Evolutionary conservation across 2,113 vertebrate genomes (phyloP).

Genomic region (Meles meles): DNA sequence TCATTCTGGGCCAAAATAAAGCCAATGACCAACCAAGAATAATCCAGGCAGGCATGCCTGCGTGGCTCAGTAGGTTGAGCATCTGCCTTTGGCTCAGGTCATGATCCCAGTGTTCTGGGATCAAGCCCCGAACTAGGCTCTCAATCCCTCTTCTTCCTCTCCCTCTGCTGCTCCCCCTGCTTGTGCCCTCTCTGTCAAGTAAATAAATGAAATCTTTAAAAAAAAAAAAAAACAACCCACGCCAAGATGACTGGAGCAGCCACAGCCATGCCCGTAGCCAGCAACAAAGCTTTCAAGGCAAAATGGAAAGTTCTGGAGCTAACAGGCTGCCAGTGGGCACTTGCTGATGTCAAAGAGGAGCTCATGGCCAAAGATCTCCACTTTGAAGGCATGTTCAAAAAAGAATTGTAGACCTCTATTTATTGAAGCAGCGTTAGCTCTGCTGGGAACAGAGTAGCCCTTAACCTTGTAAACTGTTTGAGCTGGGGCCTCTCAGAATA

Average conservation of each 20-base stretch:
- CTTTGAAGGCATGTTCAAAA: constrained; percentile 91
- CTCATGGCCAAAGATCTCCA: constrained; percentile 92
- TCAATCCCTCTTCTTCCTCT: neutral
- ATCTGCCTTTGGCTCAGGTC: neutral
- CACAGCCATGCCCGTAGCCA: constrained; percentile 83
- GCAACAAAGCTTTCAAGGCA: constrained; percentile 87
- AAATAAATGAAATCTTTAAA: neutral
- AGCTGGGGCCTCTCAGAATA: constrained; percentile 76
- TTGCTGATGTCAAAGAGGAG: constrained; percentile 89
- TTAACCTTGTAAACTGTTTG: constrained; percentile 73
- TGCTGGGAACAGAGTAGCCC: constrained; percentile 64
- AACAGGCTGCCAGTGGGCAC: neutral
- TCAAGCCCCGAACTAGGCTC: neutral
- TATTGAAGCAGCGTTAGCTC: constrained; percentile 81
- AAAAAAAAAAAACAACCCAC: constrained; percentile 78
- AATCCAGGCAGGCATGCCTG: constrained; percentile 77
- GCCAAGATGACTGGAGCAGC: constrained; percentile 85
- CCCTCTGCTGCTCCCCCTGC: neutral
- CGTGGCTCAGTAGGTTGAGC: neutral
- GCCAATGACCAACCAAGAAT: constrained; percentile 80
- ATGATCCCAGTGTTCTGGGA: neutral
- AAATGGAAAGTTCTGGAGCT: neutral
- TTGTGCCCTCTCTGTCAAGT: neutral
- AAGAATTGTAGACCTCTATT: constrained; percentile 91
- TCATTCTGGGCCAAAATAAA: constrained; percentile 86